Evolutionary conservation across 2,113 vertebrate species (phyloP).

Genomic region (Phasianus colchicus): DNA sequence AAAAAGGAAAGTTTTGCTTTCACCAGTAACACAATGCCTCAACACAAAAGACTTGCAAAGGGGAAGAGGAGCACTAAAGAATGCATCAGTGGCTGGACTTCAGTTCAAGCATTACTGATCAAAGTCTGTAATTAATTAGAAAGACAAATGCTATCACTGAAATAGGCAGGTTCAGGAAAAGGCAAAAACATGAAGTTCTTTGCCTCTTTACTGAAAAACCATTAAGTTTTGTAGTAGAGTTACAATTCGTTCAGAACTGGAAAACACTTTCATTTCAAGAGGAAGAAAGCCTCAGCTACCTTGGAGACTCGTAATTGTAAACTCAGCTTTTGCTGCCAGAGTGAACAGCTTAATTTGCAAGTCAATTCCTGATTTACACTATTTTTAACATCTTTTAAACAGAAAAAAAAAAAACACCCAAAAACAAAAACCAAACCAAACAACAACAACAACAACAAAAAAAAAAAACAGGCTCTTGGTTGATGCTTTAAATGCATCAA

Average conservation of each 20-base stretch:
- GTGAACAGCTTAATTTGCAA: conserved; percentile 34
- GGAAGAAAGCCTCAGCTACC: neutral
- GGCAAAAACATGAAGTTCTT: neutral
- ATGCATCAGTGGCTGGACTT: neutral
- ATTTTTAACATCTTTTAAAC: conserved; percentile 25
- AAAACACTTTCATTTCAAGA: neutral
- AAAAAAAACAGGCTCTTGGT: neutral
- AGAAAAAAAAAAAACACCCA: neutral
- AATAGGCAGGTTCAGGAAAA: neutral
- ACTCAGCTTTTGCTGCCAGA: neutral
- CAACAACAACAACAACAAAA: too few relatives aligned
- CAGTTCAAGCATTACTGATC: neutral
- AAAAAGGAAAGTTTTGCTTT: neutral
- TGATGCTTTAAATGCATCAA: conserved; percentile 24
- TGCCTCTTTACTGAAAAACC: neutral
- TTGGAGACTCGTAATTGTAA: neutral
- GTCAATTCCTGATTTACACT: conserved; percentile 15
- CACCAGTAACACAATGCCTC: neutral
- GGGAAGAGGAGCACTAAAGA: neutral
- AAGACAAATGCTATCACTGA: neutral
- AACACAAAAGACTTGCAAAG: neutral
- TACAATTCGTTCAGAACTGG: neutral
- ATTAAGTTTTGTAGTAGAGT: neutral
- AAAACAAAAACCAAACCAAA: neutral
- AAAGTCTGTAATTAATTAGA: neutral